Base-by-base conservation (phyloP, 2,797 vertebrate species). In the Orestias chungarensis region DNA sequence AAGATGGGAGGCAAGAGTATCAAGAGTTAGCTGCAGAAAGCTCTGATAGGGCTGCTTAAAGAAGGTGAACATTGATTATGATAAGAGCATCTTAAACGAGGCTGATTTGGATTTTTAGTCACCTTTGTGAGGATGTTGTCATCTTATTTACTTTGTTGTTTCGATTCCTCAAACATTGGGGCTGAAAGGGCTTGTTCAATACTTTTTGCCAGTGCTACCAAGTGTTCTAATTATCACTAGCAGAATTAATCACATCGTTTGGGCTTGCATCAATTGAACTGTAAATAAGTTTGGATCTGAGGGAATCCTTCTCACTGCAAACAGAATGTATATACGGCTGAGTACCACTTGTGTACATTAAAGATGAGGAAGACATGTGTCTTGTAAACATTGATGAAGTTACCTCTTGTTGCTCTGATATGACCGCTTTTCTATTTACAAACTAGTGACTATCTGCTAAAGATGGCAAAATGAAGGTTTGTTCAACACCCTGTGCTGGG, bases 21-120 rank as follows among this genome's bases (percentile, higher is more conserved):
- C 74, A 71, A 33, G 35, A 47, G 64, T 38, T 35, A 67, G 50
- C 9, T 47, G 66, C 68, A 71, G 66, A 75, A 79, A n/a, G 75
- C 76, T 69, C 76, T 69, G 40, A 71, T 11, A 67, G 55, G 44
- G 25, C 31, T 66, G 25, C 46, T 44, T 46, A 76, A 62, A 76
- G 43, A 57, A 81, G 68, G 44, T 66, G 10, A 29, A 47, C 29
- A 49, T 23, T 23, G 35, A 15, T 12, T 61, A 62, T 40, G 5
- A 54, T 54, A 1, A 27, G 9, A 23, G 17, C 2, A 38, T 38
- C 9, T 5, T n/a, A 6, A 20, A 5, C 18, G 5, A 38, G 18
- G 4, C 10, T 35, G 31, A 61, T 35, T 61, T 61, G 23, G 10
- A 5, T 10, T 11, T n/a, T 5, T 61, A n/a, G n/a, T n/a, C n/a